Evolutionary conservation across 2,888 invertebrate genomes (phyloP), one percentile per base, ranked within the genome.

Genomic region (Atrina japonica): DNA sequence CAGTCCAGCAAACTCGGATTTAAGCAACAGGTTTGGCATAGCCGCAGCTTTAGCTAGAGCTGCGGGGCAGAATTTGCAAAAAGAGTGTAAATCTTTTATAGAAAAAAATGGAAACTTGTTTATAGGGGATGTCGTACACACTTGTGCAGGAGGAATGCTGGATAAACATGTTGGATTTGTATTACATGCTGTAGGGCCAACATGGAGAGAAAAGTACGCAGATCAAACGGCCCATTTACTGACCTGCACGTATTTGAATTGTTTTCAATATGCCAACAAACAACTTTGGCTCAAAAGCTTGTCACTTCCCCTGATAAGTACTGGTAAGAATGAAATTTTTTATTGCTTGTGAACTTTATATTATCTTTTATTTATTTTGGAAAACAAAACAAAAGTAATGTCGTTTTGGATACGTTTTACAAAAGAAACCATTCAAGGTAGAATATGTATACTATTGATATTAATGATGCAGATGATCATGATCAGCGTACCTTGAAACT

Each of bases 181-280:
- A 9, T 50, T 81, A 6, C 78, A 81, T 60, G 67, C 73, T 9
- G 75, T 63, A 3, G 74, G 76, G 16, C 81, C 81, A 14, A 21
- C 18, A 0, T 81, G 81, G 81, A 40, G 58, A 9, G 81, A 81
- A 52, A 35, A 69, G 9, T 49, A 69, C 11, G 67, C 65, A 21
- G 78, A 78, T 2, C 49, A 55, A 14, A 73, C 70, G 6, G 66
- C 73, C 6, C 81, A 81, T 55, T 50, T 71, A 16, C 69, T 81
- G 11, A 78, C 77, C 14, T 81, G 81, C 40, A 77, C 81, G 1
- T 81, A 77, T 55, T 56, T 81, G 27, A 81, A 78, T 73, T 76
- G 77, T 55, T 71, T 81, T 18, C 66, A 73, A 50, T 75, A 78
- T 49, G 76, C 81, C 11, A 76, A 78, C 56, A 59, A 53, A 14